These are phyloP conservation scores for Phoxinus dragarum DNA, from an alignment of 2,797 vertebrate genomes.

Conservation along the genomic window DNA sequence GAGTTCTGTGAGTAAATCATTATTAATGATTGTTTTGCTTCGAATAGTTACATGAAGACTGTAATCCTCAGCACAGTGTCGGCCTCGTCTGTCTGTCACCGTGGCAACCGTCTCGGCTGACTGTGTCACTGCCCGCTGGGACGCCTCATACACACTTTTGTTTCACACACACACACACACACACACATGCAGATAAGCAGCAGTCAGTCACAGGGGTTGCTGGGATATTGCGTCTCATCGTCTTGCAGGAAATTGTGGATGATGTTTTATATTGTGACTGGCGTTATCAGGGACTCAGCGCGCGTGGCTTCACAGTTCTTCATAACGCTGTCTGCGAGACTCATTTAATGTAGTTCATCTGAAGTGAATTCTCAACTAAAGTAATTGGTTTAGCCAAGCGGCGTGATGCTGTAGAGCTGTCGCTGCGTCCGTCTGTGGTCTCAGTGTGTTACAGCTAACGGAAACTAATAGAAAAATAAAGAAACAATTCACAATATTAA, in stretches of 20 bases:
- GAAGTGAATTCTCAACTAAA: not conserved
- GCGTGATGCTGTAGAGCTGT: not conserved
- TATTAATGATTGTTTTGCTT: not conserved
- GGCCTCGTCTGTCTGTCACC: slow-evolving; percentile 65
- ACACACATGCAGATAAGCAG: slow-evolving; percentile 24
- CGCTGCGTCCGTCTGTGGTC: not conserved
- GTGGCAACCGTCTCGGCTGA: slow-evolving; percentile 65
- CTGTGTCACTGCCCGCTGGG: slow-evolving; percentile 62
- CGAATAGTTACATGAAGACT: not conserved
- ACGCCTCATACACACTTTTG: slow-evolving; percentile 54
- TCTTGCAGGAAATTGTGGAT: slow-evolving; percentile 44
- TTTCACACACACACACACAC: slow-evolving; percentile 24
- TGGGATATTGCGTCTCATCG: slow-evolving; percentile 9
- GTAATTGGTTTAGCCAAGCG: not conserved
- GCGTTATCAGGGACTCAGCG: slow-evolving; percentile 19
- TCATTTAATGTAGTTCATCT: not conserved
- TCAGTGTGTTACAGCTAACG: not conserved
- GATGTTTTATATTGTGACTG: slow-evolving; percentile 27
- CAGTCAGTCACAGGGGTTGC: slow-evolving; percentile 38
- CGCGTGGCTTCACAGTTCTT: not conserved
- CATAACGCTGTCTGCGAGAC: not conserved
- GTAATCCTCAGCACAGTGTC: slow-evolving; percentile 38
- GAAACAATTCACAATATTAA: not conserved
- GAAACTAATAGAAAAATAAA: too few species aligned
- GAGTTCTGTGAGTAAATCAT: not conserved